These are phyloP conservation scores for Caenorhabditis panamensis DNA, from an alignment of 2,888 invertebrate species.

Conservation along the genomic window DNA sequence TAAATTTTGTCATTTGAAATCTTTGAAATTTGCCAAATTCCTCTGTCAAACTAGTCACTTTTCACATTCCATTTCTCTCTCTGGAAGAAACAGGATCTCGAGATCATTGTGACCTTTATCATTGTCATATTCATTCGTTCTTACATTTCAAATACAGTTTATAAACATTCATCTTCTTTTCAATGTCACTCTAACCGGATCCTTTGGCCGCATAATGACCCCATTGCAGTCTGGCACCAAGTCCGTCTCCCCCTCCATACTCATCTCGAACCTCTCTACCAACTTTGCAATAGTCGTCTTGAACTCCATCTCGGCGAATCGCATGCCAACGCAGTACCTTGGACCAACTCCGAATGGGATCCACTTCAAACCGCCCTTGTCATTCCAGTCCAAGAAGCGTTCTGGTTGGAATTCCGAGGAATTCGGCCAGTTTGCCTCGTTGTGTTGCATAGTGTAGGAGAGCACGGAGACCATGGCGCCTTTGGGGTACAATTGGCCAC, in stretches of 20 bases:
- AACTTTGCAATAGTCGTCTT: slow-evolving; percentile 72
- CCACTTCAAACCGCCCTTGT: slow-evolving; percentile 67
- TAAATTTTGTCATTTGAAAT: not conserved
- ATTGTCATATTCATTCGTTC: too few relatives aligned
- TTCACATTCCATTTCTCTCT: not conserved
- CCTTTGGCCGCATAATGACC: slow-evolving; percentile 47
- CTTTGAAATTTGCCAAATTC: not conserved
- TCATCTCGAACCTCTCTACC: slow-evolving; percentile 59
- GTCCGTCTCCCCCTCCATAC: slow-evolving; percentile 20
- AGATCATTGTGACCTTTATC: too few relatives aligned
- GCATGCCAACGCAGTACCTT: slow-evolving; percentile 76
- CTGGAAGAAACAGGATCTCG: slow-evolving; percentile 61
- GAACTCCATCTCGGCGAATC: slow-evolving; percentile 79
- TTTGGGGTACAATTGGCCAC: slow-evolving; percentile 60
- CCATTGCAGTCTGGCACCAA: slow-evolving; percentile 41
- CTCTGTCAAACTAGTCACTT: not conserved
- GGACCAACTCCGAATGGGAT: slow-evolving; percentile 79
- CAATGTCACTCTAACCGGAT: slow-evolving; percentile 29
- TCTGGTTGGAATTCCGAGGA: slow-evolving; percentile 75
- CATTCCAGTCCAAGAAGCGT: slow-evolving; percentile 61
- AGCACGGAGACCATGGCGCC: slow-evolving; percentile 62
- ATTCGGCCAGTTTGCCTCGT: slow-evolving; percentile 68
- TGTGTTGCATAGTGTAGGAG: slow-evolving; percentile 59
- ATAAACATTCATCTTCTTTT: not conserved
- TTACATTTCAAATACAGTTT: too few relatives aligned